These are phyloP conservation scores for Diorhabda carinulata DNA, from an alignment of 1,140 invertebrate genomes.

Conservation along the genomic window DNA sequence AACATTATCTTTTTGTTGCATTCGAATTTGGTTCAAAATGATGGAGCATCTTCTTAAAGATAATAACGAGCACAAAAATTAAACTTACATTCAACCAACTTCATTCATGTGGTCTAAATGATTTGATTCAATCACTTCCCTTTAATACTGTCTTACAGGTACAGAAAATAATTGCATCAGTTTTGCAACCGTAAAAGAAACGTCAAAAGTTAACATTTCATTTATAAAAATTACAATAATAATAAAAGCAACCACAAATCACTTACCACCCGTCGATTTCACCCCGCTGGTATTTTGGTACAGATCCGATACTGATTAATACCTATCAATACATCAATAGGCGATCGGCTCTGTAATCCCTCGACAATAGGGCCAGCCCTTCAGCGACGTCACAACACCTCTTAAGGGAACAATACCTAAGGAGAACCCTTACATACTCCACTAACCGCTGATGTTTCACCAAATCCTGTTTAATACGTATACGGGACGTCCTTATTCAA, in stretches of 20 bases:
- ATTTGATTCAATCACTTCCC: too few relatives aligned
- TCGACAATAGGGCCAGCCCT: conserved; percentile 31
- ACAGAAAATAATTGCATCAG: too few relatives aligned
- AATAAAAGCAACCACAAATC: background rate
- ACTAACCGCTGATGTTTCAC: conserved; percentile 35
- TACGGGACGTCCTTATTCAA: background rate
- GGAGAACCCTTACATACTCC: conserved; percentile 23
- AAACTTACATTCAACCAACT: too few relatives aligned
- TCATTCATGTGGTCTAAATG: too few relatives aligned
- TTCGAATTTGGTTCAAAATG: too few relatives aligned
- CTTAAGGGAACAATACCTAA: conserved; percentile 31
- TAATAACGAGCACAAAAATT: too few relatives aligned
- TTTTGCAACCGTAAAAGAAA: too few relatives aligned
- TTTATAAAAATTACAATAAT: background rate
- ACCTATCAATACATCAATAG: conserved; percentile 34
- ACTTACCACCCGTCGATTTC: background rate
- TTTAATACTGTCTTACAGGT: too few relatives aligned
- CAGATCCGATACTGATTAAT: conserved; percentile 20
- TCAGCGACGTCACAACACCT: conserved; percentile 37
- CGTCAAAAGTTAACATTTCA: too few relatives aligned
- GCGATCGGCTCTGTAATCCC: conserved; percentile 31
- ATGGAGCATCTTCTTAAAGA: too few relatives aligned
- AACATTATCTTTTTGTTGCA: too few relatives aligned
- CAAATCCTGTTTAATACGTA: conserved; percentile 29
- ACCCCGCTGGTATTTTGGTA: background rate